These are phyloP conservation scores for Platysternon megacephalum DNA, from an alignment of 2,113 vertebrate species.

Conservation along the genomic window DNA sequence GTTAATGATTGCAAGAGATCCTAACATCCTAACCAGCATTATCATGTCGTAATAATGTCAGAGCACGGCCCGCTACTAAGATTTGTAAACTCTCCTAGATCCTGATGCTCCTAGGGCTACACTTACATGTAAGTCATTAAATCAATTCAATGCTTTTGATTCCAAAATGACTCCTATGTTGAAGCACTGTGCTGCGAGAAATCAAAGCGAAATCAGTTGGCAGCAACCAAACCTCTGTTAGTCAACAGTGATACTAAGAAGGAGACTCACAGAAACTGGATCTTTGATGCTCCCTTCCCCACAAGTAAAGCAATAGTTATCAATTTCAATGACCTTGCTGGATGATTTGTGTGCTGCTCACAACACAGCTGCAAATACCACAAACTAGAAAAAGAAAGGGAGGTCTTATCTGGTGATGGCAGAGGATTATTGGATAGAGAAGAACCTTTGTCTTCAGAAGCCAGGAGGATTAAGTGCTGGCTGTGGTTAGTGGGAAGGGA, in stretches of 20 bases:
- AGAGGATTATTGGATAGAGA: not conserved
- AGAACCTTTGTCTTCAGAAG: not conserved
- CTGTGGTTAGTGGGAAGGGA: not conserved
- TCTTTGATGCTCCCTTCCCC: not conserved
- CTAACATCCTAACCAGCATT: not conserved
- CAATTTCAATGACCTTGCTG: not conserved
- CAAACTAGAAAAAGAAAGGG: not conserved
- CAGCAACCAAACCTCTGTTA: not conserved
- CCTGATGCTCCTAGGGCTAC: not conserved
- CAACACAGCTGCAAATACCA: constrained; percentile 18
- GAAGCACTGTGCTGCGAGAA: not conserved
- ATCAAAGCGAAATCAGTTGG: not conserved
- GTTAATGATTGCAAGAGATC: not conserved
- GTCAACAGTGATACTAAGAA: not conserved
- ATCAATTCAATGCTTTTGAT: not conserved
- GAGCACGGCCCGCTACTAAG: not conserved
- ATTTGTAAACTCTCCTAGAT: not conserved
- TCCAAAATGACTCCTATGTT: constrained; percentile 6
- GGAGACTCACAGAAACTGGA: not conserved
- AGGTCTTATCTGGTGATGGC: not conserved
- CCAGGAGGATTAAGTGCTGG: not conserved
- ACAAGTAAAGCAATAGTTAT: not conserved
- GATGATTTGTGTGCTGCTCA: not conserved
- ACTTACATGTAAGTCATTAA: not conserved
- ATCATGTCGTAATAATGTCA: not conserved